These are phyloP conservation scores for Drosophila fulvimacula DNA, from an alignment of 2,888 invertebrate species.

Conservation along the genomic window DNA sequence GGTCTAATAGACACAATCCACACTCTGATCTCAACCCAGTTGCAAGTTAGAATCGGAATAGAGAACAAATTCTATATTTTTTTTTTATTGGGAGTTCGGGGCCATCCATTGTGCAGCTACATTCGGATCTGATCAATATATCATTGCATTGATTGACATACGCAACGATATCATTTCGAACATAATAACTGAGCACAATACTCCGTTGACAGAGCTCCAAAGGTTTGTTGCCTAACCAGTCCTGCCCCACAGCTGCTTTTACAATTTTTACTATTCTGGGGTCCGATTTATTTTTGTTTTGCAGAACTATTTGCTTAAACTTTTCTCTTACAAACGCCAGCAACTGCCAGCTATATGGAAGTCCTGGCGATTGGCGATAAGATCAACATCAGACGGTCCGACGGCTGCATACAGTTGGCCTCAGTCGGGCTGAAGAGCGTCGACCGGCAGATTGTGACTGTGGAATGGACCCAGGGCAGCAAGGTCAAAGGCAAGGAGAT, in stretches of 20 bases:
- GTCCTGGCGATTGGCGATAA: conserved; percentile 28
- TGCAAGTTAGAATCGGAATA: neutral
- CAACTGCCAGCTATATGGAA: conserved; percentile 36
- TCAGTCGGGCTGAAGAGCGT: conserved; percentile 17
- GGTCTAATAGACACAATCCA: neutral
- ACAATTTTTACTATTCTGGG: neutral
- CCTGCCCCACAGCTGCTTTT: no score
- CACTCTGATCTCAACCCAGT: neutral
- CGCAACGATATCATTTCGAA: neutral
- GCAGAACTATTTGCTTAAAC: neutral
- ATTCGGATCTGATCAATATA: conserved; percentile 10
- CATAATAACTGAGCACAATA: conserved; percentile 8
- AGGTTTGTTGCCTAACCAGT: conserved; percentile 18
- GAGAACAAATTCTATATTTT: neutral
- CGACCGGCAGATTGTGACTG: conserved; percentile 39
- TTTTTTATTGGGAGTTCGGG: neutral
- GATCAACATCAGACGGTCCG: conserved; percentile 40
- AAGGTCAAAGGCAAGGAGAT: conserved; percentile 45
- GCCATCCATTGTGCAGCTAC: neutral
- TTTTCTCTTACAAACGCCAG: neutral
- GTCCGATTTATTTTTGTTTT: neutral
- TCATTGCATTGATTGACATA: conserved; percentile 32
- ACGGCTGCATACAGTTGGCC: conserved; percentile 37
- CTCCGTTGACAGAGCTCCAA: conserved; percentile 27
- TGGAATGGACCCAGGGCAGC: conserved; percentile 42